phyloP scores from a whole-genome alignment of 2,113 vertebrate genomes.

The Stegostoma tigrinum region DNA sequence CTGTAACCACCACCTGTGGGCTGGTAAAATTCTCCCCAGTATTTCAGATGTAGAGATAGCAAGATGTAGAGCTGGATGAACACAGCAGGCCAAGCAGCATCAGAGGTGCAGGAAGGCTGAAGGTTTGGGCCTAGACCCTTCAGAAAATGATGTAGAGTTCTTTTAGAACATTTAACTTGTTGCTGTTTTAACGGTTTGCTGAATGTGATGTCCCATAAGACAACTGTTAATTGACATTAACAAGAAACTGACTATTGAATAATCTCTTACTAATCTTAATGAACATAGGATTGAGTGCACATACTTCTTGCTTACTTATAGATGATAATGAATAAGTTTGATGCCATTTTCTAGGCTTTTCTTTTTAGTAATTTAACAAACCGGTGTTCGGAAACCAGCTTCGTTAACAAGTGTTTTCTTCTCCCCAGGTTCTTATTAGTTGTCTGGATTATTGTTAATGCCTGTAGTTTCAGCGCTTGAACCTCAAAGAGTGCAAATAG shows the following conservation, averaged over 20 bases:
- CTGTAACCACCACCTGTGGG: no score
- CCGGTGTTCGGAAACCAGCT: not conserved
- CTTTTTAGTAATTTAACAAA: not conserved
- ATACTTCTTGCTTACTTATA: not conserved
- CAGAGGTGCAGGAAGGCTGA: no score
- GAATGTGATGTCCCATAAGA: not conserved
- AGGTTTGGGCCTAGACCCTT: no score
- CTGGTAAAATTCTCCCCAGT: not conserved
- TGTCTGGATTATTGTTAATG: not conserved
- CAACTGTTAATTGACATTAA: not conserved
- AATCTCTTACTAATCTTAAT: not conserved
- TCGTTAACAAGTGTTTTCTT: not conserved
- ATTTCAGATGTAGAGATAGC: not conserved
- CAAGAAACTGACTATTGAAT: not conserved
- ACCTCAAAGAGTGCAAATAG: not conserved
- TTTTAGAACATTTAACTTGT: not conserved
- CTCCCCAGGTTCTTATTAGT: not conserved
- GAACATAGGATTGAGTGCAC: not conserved
- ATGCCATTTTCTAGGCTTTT: not conserved
- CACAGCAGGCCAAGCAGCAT: no score
- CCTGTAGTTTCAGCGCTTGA: not conserved
- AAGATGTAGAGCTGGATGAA: no score
- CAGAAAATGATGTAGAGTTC: not conserved
- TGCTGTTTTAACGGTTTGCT: not conserved
- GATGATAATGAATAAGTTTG: not conserved